Percentiles rank a stretch among this genome's conserved stretches.
phyloP scores from a whole-genome alignment of 2,888 invertebrate species.

The Ichneumon xanthorius region DNA sequence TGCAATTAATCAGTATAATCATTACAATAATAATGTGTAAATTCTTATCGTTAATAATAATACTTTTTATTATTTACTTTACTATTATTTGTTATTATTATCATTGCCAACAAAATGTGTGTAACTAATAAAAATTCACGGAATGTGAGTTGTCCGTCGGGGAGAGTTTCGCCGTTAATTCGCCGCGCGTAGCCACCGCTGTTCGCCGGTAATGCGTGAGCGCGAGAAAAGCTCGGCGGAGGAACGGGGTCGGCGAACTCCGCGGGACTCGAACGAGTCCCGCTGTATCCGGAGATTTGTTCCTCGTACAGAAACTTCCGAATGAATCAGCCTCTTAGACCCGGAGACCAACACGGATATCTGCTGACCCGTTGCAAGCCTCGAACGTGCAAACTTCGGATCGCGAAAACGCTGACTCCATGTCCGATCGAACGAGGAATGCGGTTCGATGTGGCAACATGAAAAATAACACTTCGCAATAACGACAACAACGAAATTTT shows the following conservation, averaged over 20 bases:
- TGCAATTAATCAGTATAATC: too few relatives aligned
- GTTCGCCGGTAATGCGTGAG: neutral
- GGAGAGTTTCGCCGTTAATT: too few relatives aligned
- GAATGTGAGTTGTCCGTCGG: too few relatives aligned
- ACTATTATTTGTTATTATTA: neutral
- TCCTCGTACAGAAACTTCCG: constrained; percentile 14
- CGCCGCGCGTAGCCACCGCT: too few relatives aligned
- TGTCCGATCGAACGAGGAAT: neutral
- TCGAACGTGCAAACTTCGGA: neutral
- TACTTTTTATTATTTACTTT: neutral
- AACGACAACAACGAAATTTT: constrained; percentile 13
- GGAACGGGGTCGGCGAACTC: constrained; percentile 25
- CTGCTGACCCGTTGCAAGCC: neutral
- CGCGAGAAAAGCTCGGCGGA: neutral
- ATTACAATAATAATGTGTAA: too few relatives aligned
- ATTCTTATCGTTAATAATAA: too few relatives aligned
- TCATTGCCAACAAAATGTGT: too few relatives aligned
- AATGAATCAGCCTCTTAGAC: neutral
- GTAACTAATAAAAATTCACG: too few relatives aligned
- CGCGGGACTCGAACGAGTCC: neutral
- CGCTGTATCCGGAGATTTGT: neutral
- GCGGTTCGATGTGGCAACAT: neutral
- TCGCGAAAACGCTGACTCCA: constrained; percentile 2
- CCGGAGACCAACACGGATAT: constrained; percentile 1
- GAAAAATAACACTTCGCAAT: neutral